Evolutionary conservation across 2,888 invertebrate species (phyloP).

Genomic region (Vanessa cardui): DNA sequence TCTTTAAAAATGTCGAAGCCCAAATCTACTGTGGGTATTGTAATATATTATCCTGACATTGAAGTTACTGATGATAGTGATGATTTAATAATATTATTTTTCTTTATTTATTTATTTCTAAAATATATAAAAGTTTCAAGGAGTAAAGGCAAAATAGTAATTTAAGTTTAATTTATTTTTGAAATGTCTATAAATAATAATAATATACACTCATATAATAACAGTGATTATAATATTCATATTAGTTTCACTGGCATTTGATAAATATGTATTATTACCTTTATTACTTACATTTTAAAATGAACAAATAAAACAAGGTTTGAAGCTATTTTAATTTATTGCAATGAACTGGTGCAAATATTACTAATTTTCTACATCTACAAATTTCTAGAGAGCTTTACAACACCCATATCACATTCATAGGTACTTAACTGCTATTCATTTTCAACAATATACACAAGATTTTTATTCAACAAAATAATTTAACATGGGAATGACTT

Average conservation of each 20-base stretch:
- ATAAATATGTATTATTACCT: background rate
- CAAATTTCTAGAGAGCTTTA: constrained; percentile 73
- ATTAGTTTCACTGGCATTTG: background rate
- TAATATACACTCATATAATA: no score
- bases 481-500: constrained; percentile 70
- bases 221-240: no score
- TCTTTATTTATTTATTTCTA: no score
- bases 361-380: constrained; percentile 58
- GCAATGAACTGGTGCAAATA: constrained; percentile 54
- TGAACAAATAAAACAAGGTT: constrained; percentile 36
- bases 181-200: no score
- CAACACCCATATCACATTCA: constrained; percentile 81
- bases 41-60: no score
- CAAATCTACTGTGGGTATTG: no score
- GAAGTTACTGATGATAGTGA: no score
- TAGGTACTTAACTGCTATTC: constrained; percentile 64
- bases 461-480: constrained; percentile 62
- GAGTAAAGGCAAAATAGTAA: no score
- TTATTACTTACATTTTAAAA: background rate
- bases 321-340: constrained; percentile 53
- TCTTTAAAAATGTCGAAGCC: no score
- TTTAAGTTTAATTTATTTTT: no score
- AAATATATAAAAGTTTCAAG: no score
- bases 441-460: constrained; percentile 74
- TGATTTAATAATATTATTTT: no score